Conservation (phyloP, 2,888 invertebrate genomes). For the Ormyrus labotus region DNA sequence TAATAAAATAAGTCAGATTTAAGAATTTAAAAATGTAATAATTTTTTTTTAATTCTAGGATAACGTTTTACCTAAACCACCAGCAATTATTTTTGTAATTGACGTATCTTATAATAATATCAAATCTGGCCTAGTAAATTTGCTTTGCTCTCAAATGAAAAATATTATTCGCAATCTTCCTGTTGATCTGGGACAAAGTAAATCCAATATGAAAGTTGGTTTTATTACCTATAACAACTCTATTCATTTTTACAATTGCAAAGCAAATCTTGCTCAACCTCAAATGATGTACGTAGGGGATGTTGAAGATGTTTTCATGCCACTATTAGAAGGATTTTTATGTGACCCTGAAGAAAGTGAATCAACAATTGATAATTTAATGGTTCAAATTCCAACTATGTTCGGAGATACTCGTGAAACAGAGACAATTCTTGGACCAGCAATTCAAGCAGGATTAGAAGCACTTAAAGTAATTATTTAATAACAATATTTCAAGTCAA, state of each 20-base stretch:
- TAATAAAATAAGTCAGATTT: not conserved
- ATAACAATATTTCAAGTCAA: not conserved
- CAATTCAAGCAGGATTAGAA: constrained; percentile 97
- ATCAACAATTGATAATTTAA: constrained; percentile 88
- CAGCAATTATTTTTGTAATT: constrained; percentile 96
- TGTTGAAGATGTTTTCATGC: constrained; percentile 97
- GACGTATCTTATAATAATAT: constrained; percentile 98
- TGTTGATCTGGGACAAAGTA: constrained; percentile 84
- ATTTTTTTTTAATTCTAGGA: constrained; percentile 79
- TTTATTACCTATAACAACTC: constrained; percentile 97
- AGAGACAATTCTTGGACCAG: constrained; percentile 95
- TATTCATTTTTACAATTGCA: constrained; percentile 96
- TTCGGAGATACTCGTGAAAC: constrained; percentile 96
- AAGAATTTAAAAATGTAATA: not conserved
- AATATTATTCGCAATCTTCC: constrained; percentile 88
- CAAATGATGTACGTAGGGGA: constrained; percentile 99
- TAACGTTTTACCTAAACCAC: constrained; percentile 91
- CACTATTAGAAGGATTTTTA: constrained; percentile 94
- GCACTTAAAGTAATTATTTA: constrained; percentile 84
- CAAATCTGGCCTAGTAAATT: constrained; percentile 92
- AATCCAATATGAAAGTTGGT: constrained; percentile 90
- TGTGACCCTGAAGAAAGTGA: constrained; percentile 91
- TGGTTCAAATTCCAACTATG: constrained; percentile 94
- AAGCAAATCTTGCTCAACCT: constrained; percentile 89
- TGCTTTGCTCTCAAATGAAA: constrained; percentile 92